These are phyloP conservation scores for Misgurnus mizolepis DNA, from an alignment of 2,113 vertebrate genomes.

Conservation along the genomic window DNA sequence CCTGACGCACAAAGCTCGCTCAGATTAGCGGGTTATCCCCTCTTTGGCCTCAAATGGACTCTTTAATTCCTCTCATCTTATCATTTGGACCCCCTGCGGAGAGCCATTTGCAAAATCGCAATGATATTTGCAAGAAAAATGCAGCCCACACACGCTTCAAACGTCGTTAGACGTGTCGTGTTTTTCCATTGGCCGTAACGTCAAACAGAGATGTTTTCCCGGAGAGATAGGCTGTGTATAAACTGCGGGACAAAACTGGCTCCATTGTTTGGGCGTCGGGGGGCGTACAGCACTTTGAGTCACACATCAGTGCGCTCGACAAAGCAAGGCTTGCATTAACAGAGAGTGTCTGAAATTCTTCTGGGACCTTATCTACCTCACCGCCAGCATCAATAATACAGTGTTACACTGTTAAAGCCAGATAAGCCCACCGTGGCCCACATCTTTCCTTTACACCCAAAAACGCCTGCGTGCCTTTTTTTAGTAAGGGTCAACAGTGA, in stretches of 20 bases:
- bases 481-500: constrained; percentile 67
- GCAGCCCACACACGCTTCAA: constrained; percentile 46
- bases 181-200: constrained; percentile 61
- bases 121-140: constrained; percentile 44
- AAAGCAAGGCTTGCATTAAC: constrained; percentile 32
- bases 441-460: constrained; percentile 11
- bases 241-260: constrained; percentile 48
- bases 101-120: constrained; percentile 61
- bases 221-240: constrained; percentile 40
- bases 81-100: constrained; percentile 61
- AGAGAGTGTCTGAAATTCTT: constrained; percentile 41
- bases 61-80: constrained; percentile 53
- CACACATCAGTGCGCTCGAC: constrained; percentile 34
- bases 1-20: constrained; percentile 51
- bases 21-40: constrained; percentile 60
- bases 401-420: constrained; percentile 38
- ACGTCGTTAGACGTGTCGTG: constrained; percentile 54
- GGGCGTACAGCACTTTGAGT: constrained; percentile 40
- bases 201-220: constrained; percentile 52
- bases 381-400: constrained; percentile 52
- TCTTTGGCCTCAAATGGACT: constrained; percentile 47
- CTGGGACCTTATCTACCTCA: constrained; percentile 40
- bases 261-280: constrained; percentile 44
- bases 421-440: constrained; percentile 21
- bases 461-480: background rate